Conservation (phyloP, 2,797 vertebrate genomes). For the Parauchenoglanis ngamensis region DNA sequence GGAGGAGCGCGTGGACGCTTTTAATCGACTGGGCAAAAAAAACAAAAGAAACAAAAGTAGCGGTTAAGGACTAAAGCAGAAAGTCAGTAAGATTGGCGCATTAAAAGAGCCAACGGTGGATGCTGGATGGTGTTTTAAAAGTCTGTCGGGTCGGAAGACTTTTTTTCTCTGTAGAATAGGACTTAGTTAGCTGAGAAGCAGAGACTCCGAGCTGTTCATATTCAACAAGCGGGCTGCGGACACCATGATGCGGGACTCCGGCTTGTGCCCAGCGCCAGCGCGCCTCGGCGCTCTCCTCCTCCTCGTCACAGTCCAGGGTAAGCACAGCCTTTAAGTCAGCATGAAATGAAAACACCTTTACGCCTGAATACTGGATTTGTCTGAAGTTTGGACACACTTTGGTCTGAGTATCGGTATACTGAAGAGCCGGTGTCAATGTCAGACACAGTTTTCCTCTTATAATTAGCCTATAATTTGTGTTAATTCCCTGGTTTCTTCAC, state of each 20-base stretch:
- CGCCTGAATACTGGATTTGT: background rate
- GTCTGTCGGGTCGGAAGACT: background rate
- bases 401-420: too few relatives aligned
- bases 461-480: too few relatives aligned
- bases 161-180: background rate
- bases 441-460: background rate
- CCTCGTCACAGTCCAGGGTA: conserved; percentile 13
- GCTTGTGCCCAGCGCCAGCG: conserved; percentile 38
- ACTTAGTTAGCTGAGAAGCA: background rate
- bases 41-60: background rate
- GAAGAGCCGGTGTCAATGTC: background rate
- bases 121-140: background rate
- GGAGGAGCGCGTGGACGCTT: background rate
- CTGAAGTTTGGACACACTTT: background rate
- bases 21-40: background rate
- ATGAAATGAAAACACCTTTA: background rate
- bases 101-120: background rate
- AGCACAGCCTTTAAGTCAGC: background rate
- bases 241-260: conserved; percentile 30
- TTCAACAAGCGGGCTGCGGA: conserved; percentile 31
- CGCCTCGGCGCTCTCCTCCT: conserved; percentile 61
- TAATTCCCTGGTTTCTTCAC: background rate
- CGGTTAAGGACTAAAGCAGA: background rate
- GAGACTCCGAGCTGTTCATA: background rate
- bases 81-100: background rate